These are phyloP conservation scores for Ischnura elegans DNA, from an alignment of 2,888 invertebrate species.

Conservation along the genomic window DNA sequence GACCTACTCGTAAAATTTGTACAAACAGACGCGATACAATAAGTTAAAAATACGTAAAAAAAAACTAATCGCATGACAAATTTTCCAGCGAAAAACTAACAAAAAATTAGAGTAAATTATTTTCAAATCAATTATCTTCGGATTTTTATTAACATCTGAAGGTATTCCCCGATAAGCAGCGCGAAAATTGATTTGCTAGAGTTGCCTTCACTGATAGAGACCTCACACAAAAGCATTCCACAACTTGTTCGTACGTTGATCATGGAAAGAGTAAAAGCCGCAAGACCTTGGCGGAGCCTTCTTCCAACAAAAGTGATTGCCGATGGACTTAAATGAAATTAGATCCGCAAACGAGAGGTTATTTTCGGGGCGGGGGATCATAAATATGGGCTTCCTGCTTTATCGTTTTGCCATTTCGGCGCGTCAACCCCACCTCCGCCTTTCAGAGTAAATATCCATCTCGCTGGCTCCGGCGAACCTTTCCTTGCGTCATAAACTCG, in stretches of 20 bases:
- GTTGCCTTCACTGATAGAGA: background rate
- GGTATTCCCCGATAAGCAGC: background rate
- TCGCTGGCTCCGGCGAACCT: background rate
- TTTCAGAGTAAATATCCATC: background rate
- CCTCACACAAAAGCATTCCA: background rate
- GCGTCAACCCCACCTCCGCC: background rate
- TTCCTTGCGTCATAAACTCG: background rate
- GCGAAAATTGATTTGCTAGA: background rate
- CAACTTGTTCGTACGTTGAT: background rate
- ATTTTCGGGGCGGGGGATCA: background rate
- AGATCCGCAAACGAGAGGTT: background rate
- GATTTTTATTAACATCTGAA: background rate
- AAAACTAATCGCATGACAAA: too few relatives aligned
- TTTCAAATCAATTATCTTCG: too few relatives aligned
- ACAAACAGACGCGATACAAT: background rate
- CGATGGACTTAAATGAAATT: background rate
- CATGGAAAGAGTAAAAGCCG: background rate
- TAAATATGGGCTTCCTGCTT: background rate
- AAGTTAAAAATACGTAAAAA: background rate
- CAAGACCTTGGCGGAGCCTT: background rate
- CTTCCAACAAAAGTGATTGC: background rate
- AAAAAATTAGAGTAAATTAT: too few relatives aligned
- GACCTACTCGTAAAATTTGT: too few relatives aligned
- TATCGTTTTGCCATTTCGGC: background rate
- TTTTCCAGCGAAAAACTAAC: too few relatives aligned